Base-by-base conservation (phyloP, 1,140 invertebrate genomes). In the Tigriopus japonicus region DNA sequence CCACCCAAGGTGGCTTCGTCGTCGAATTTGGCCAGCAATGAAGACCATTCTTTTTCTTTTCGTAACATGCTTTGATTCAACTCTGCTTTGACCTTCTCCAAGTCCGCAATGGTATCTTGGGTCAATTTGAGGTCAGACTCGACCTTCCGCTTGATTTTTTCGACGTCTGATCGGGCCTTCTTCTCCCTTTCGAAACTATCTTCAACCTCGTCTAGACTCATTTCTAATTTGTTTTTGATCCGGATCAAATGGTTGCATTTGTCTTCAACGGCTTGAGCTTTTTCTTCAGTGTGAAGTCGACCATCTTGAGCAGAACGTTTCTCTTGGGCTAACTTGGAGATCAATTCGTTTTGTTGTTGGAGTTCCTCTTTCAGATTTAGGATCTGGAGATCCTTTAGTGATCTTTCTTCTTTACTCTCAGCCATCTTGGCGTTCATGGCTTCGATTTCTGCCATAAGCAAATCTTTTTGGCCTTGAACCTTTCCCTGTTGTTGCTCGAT, bases 131-230 rank as follows among this genome's bases (percentile, higher is more conserved):
- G 87, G 80, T 76, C 65, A 19, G 98, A 94, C 73, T 98, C 95
- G 67, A 99, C 80, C 74, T 98, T 94, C 69, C 94, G 86, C 68
- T 93, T 86, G 52, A 98, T 81, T 74, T 98, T 98, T 79, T 89
- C 85, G 63, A 99, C 81, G 76, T 98, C 95, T 68, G 89, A 88
- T 75, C 98, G 94, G 66, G 94, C 86, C 77, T 98, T 97, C 81
- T 98, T 98, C 83, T 98, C 98, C 67, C 98, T 82, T 74, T 99
- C 95, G 73, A 97, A 66, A 51, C 87, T 91, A 71, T 97, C 94
- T 75, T 98, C 92, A 65, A 97, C 78, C 76, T 97, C 93, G 71
- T 97, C 93, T 59, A 98, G 81, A 66, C 92, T 96, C 71, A 94
- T 88, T 76, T 98, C 95, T 66, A 98, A 78, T 77, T 98, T 98